Percentiles rank a stretch among this genome's conserved stretches.
Evolutionary conservation across 2,888 invertebrate species (phyloP).

Genomic region (Yponomeuta evonymella): DNA sequence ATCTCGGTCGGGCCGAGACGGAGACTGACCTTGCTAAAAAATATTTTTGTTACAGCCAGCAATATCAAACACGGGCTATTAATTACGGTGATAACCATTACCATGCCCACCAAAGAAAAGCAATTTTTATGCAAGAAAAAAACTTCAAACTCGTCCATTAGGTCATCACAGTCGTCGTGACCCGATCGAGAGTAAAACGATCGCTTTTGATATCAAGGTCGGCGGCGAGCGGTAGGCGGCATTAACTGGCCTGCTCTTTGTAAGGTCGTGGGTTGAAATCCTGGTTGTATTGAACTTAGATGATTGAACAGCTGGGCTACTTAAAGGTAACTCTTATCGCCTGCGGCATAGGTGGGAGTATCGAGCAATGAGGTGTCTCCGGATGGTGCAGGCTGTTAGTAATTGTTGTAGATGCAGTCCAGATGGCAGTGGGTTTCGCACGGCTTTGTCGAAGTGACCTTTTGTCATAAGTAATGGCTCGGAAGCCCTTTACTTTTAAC

Average conservation of each 20-base stretch:
- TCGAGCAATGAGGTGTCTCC: too few species aligned
- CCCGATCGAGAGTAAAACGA: conserved; percentile 1
- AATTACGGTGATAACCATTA: too few species aligned
- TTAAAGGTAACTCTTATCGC: too few species aligned
- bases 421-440: not conserved
- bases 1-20: too few species aligned
- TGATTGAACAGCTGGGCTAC: not conserved
- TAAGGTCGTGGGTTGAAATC: conserved; percentile 2
- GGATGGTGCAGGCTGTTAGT: not conserved
- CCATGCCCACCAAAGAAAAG: not conserved
- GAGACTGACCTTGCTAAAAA: too few species aligned
- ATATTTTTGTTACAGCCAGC: too few species aligned
- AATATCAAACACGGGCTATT: too few species aligned
- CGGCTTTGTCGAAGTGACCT: not conserved
- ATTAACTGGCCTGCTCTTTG: not conserved
- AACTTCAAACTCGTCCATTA: not conserved
- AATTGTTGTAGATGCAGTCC: not conserved
- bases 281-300: not conserved
- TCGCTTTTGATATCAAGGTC: not conserved
- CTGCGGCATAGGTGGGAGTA: too few species aligned
- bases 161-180: not conserved
- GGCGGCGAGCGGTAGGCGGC: not conserved
- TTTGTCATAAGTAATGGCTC: not conserved
- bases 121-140: not conserved
- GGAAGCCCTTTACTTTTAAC: too few species aligned